These are phyloP conservation scores for Cataglyphis altisquamis DNA, from an alignment of 2,888 invertebrate genomes.

Conservation along the genomic window DNA sequence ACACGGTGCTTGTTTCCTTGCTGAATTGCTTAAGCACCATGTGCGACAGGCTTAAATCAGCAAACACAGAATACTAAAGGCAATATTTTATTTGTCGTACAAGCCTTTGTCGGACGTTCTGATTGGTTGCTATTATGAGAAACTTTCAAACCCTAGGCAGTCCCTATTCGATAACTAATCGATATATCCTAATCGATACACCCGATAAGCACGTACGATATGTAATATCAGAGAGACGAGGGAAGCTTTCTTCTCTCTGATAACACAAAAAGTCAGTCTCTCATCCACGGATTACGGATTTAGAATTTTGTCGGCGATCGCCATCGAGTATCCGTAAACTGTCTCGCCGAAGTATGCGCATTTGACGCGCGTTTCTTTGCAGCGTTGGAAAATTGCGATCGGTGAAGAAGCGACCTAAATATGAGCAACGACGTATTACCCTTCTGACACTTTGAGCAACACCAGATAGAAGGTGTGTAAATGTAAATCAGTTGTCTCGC, in stretches of 20 bases:
- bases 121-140: background rate
- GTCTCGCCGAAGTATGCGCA: background rate
- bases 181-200: too few relatives aligned
- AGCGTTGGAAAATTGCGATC: constrained; percentile 25
- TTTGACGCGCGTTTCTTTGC: constrained; percentile 28
- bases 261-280: background rate
- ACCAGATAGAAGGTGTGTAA: constrained; percentile 77
- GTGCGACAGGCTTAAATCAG: too few relatives aligned
- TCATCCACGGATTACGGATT: background rate
- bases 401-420: constrained; percentile 71
- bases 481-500: background rate
- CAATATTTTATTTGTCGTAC: background rate
- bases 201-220: too few relatives aligned
- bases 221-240: background rate
- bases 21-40: too few relatives aligned
- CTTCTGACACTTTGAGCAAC: constrained; percentile 80
- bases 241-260: too few relatives aligned
- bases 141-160: background rate
- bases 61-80: background rate
- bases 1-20: too few relatives aligned
- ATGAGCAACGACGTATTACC: constrained; percentile 83
- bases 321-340: background rate
- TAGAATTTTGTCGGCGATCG: background rate
- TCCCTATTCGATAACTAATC: background rate
- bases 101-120: background rate